Percentiles rank a stretch among this genome's conserved stretches.
phyloP scores from a whole-genome alignment of 2,797 vertebrate species.

The Aphelocoma californica region DNA sequence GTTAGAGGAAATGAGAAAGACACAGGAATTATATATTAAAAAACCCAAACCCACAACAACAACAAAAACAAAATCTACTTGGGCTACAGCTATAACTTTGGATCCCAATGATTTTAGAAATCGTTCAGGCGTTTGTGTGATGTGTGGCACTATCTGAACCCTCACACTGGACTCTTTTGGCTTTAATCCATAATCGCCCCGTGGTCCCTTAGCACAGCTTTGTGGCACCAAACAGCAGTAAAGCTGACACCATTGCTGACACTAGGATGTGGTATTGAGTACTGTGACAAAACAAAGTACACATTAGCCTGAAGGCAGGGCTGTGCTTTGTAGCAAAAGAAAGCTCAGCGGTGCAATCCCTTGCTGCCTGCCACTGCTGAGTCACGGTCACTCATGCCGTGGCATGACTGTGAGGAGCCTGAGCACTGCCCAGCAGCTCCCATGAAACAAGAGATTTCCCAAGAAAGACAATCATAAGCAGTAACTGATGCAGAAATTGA shows the following conservation, averaged over 20 bases:
- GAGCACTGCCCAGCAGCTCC: not conserved
- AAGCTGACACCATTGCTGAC: not conserved
- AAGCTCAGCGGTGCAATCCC: not conserved
- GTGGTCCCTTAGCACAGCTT: not conserved
- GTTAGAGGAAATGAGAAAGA: not conserved
- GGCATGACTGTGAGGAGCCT: not conserved
- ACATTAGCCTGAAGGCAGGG: not conserved
- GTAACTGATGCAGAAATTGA: not conserved
- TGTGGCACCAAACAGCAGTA: not conserved
- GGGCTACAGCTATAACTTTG: not conserved
- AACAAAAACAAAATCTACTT: not conserved
- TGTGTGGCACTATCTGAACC: not conserved
- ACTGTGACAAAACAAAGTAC: not conserved
- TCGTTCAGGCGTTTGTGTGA: not conserved
- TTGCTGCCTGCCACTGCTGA: not conserved
- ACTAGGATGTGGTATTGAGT: not conserved
- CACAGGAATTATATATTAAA: not conserved
- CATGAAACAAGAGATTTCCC: not conserved
- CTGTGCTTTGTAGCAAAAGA: not conserved
- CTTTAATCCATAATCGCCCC: not conserved
- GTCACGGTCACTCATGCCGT: not conserved
- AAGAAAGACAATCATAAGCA: not conserved
- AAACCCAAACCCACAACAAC: not conserved
- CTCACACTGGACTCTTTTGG: not conserved
- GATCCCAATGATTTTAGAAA: not conserved